Evolutionary conservation across 2,113 vertebrate genomes (phyloP).

Genomic region (Hylia prasina): DNA sequence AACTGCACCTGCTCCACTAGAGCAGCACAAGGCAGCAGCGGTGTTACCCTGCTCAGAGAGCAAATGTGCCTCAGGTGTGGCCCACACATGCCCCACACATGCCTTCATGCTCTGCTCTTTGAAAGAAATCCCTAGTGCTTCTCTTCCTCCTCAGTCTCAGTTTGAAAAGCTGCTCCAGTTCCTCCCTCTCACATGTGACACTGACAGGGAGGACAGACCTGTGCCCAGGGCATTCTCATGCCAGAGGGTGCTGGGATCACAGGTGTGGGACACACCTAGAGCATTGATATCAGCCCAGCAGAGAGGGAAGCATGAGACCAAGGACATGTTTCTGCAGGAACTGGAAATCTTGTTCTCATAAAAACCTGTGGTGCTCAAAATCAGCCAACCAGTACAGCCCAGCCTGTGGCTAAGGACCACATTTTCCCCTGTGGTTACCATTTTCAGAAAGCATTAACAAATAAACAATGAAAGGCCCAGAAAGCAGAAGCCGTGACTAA

Average conservation of each 20-base stretch:
- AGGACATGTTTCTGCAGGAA: neutral
- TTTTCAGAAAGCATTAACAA: neutral
- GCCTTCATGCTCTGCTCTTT: neutral
- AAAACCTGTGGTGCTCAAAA: neutral
- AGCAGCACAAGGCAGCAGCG: neutral
- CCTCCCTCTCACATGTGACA: neutral
- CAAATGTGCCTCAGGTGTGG: neutral
- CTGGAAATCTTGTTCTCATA: neutral
- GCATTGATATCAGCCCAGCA: neutral
- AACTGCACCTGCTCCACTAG: neutral
- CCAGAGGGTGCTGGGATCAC: neutral
- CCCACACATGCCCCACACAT: neutral
- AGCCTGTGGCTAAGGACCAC: neutral
- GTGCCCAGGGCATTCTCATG: rapidly evolving
- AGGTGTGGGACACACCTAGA: rapidly evolving
- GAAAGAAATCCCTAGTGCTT: neutral
- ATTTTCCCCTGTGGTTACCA: neutral
- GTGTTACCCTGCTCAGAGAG: rapidly evolving
- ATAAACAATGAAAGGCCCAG: neutral
- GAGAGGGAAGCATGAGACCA: neutral
- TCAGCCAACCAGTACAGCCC: neutral
- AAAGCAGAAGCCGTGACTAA: neutral
- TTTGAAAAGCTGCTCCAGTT: neutral
- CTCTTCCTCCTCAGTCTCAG: neutral
- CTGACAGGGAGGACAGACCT: rapidly evolving